These are phyloP conservation scores for Frieseomelitta varia DNA, from an alignment of 1,140 invertebrate genomes.

Conservation along the genomic window DNA sequence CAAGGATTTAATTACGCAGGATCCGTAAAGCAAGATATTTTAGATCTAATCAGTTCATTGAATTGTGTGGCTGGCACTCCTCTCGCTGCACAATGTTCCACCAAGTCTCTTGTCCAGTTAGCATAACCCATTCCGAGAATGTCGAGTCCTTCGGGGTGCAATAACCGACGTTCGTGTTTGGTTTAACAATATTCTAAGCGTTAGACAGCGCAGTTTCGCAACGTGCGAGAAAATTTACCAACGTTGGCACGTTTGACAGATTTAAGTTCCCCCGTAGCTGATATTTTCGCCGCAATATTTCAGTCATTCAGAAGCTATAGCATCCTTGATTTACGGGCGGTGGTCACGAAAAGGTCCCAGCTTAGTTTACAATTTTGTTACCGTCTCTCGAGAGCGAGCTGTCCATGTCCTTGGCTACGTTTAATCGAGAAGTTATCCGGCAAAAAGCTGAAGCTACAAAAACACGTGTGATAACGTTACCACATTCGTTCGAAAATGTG, in stretches of 20 bases:
- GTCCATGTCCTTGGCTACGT: not conserved
- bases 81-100: not conserved
- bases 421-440: not conserved
- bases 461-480: not conserved
- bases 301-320: not conserved
- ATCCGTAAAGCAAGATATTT: not conserved
- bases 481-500: not conserved
- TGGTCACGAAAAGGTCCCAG: not conserved
- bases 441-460: not conserved
- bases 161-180: constrained; percentile 12
- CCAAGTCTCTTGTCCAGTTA: constrained; percentile 6
- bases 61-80: not conserved
- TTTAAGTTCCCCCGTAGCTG: not conserved
- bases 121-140: not conserved
- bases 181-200: not conserved
- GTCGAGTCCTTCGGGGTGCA: not conserved
- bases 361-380: constrained; percentile 21
- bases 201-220: not conserved
- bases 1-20: not conserved
- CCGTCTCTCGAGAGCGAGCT: not conserved
- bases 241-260: not conserved
- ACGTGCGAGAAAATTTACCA: not conserved
- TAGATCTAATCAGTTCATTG: not conserved
- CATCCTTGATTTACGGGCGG: not conserved
- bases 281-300: constrained; percentile 11